Conservation (phyloP, 2,797 vertebrate species). For the Pelochelys cantorii region DNA sequence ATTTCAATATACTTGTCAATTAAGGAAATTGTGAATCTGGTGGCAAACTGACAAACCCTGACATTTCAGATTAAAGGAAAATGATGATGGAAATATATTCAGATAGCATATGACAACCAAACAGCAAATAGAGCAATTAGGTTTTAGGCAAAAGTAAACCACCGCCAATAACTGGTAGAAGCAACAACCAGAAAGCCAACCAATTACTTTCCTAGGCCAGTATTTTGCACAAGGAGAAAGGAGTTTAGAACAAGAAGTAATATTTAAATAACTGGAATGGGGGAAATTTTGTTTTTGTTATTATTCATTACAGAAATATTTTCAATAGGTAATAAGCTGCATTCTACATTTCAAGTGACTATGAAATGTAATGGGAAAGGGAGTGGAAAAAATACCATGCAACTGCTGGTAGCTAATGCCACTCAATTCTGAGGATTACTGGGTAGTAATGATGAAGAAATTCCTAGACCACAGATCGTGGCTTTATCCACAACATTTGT, state of each 20-base stretch:
- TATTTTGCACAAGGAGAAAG: not conserved
- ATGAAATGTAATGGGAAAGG: not conserved
- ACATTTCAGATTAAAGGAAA: slow-evolving; percentile 1
- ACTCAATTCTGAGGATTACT: rapidly evolving
- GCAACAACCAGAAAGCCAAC: not conserved
- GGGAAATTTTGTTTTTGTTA: rapidly evolving
- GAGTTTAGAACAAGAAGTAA: rapidly evolving
- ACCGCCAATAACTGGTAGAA: not conserved
- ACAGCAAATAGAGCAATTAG: not conserved
- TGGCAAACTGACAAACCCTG: not conserved
- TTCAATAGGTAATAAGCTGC: not conserved
- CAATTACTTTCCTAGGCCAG: not conserved
- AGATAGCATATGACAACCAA: not conserved
- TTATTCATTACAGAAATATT: not conserved
- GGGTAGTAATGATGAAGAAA: not conserved
- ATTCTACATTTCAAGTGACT: not conserved
- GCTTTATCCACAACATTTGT: not conserved
- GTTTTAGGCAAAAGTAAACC: not conserved
- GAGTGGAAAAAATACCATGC: not conserved
- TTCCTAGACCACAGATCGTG: not conserved
- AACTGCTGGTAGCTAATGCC: not conserved
- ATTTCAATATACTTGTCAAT: not conserved
- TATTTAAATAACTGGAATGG: not conserved
- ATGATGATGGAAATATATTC: not conserved
- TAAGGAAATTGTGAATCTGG: not conserved